phyloP scores from a whole-genome alignment of 2,113 vertebrate species.

The Planiliza haematocheilus region DNA sequence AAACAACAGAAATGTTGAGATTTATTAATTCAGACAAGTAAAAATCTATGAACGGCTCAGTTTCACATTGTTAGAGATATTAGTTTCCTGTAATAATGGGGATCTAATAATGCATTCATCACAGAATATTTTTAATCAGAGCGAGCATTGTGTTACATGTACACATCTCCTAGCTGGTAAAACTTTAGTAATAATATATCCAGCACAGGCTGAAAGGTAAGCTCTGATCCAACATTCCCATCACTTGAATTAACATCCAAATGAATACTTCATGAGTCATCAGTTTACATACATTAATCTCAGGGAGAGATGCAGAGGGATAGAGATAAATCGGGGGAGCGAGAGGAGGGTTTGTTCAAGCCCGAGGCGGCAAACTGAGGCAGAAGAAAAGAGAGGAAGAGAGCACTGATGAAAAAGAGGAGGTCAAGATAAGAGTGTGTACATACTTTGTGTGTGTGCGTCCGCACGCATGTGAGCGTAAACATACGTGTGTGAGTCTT shows the following conservation, averaged over 20 bases:
- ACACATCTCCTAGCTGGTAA: neutral
- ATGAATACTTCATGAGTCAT: conserved; percentile 71
- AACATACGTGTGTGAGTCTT: conserved; percentile 47
- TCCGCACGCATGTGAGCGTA: conserved; percentile 27
- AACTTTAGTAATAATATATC: conserved; percentile 33
- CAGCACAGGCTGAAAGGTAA: conserved; percentile 35
- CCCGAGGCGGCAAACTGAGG: conserved; percentile 45
- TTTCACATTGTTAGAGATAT: too few species aligned
- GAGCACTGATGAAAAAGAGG: conserved; percentile 41
- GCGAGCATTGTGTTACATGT: conserved; percentile 21
- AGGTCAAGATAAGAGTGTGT: conserved; percentile 60
- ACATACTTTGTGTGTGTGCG: conserved; percentile 5
- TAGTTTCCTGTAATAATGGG: conserved; percentile 8
- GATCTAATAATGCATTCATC: conserved; percentile 4
- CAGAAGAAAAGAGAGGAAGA: conserved; percentile 34
- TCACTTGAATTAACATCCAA: conserved; percentile 62
- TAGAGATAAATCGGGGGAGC: conserved; percentile 17
- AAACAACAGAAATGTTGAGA: neutral
- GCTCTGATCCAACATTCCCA: conserved; percentile 24
- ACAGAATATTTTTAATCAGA: neutral
- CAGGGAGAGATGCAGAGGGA: conserved; percentile 28
- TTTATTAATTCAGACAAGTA: neutral
- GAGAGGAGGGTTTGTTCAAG: conserved; percentile 52
- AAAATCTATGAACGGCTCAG: neutral
- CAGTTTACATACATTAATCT: conserved; percentile 61